Evolutionary conservation across 2,113 vertebrate species (phyloP), one percentile per base, ranked within the genome.

Genomic region (Callipepla californica): DNA sequence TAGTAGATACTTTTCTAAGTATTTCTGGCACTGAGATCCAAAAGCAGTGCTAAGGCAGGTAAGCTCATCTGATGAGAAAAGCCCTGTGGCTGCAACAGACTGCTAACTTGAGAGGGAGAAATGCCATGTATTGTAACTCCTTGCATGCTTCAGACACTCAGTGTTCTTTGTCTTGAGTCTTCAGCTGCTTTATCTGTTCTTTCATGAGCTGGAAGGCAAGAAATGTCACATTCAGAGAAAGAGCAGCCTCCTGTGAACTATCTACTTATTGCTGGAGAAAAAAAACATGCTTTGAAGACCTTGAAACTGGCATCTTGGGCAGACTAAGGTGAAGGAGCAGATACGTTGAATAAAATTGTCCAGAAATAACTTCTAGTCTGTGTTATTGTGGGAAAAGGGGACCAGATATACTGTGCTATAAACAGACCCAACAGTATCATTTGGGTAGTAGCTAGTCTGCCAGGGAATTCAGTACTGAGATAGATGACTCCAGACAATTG

Each of bases 1-100:
- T 98, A 98, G 98, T 92, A 97, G 98, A 98, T 98, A 90, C 97
- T 98, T 98, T 98, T 97, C 93, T 96, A 98, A 97, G 98, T 98
- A 98, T 98, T 98, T 98, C 96, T 98, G 98, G 98, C 98, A 97
- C 93, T 80, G 95, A 96, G 87, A 86, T 94, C 86, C 95, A 97
- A 98, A 97, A 96, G 63, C 94, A 87, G 79, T 91, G 92, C 96
- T 97, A 97, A 98, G 94, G 96, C 97, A 98, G 96, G 97, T 98
- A 97, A 96, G 96, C 94, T 94, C 94, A 95, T 95, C 90, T 92
- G 94, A 97, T 97, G 87, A 95, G 87, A 94, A 95, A 94, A 92
- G 96, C 97, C 97, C 97, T 87, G 91, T 97, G 97, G 97, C 96
- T 97, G 95, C 93, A 97, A 96, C 86, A 44, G 87, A 94, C 90